These are phyloP conservation scores for Eilema depressum DNA, from an alignment of 2,888 invertebrate genomes.

Conservation along the genomic window DNA sequence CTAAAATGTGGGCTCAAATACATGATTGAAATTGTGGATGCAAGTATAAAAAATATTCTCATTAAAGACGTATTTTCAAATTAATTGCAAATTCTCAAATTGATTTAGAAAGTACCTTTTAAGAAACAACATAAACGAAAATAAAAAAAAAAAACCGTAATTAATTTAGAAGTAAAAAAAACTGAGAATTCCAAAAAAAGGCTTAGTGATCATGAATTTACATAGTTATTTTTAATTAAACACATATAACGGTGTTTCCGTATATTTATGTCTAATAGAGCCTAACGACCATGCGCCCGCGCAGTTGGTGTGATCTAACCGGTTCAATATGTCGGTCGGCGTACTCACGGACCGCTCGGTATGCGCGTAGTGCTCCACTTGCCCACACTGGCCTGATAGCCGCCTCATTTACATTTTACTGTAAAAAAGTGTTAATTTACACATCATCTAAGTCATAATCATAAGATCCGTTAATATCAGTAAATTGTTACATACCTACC, in stretches of 20 bases:
- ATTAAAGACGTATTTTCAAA: neutral
- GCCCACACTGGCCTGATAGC: slow-evolving; percentile 34
- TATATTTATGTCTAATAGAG: slow-evolving; percentile 28
- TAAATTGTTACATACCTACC: slow-evolving; percentile 15
- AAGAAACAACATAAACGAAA: neutral
- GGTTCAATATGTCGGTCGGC: slow-evolving; percentile 52
- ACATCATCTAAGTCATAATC: slow-evolving; percentile 19
- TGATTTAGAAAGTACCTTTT: neutral
- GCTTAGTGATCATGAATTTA: neutral
- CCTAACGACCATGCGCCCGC: slow-evolving; percentile 36
- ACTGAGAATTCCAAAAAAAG: neutral
- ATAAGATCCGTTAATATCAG: slow-evolving; percentile 11
- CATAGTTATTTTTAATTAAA: neutral
- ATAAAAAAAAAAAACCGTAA: neutral
- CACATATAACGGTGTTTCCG: slow-evolving; percentile 28
- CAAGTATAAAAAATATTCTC: neutral
- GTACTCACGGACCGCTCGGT: slow-evolving; percentile 31
- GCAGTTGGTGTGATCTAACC: slow-evolving; percentile 52
- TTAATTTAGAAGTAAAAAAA: neutral
- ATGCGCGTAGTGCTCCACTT: slow-evolving; percentile 59
- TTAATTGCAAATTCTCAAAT: neutral
- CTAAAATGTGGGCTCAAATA: neutral
- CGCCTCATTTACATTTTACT: slow-evolving; percentile 47
- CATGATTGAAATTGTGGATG: neutral
- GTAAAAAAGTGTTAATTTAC: slow-evolving; percentile 34